Conservation (phyloP, 2,113 vertebrate genomes). For the Aphyosemion australe region DNA sequence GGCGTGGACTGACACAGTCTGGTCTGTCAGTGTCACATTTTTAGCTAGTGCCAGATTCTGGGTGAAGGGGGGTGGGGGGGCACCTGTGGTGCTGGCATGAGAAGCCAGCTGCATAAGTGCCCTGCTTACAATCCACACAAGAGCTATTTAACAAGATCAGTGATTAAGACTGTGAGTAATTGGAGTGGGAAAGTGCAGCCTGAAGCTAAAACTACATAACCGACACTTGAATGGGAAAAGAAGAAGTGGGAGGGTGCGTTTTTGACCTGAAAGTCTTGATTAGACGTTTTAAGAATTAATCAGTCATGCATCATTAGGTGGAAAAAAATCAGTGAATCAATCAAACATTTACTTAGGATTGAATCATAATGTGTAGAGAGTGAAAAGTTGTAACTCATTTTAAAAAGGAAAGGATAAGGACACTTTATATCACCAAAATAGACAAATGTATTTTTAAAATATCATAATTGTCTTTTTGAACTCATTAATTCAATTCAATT, state of each 20-base stretch:
- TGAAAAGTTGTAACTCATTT: too few species aligned
- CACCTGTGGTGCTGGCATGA: slow-evolving; percentile 23
- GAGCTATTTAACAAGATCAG: slow-evolving; percentile 47
- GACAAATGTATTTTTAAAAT: too few species aligned
- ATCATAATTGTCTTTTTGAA: too few species aligned
- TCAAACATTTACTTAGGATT: neutral
- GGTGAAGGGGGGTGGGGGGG: slow-evolving; percentile 11
- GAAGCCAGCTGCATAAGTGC: slow-evolving; percentile 24
- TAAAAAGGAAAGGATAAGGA: too few species aligned
- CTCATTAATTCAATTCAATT: too few species aligned
- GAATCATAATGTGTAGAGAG: too few species aligned
- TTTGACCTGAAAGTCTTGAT: slow-evolving; percentile 7
- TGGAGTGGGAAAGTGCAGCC: slow-evolving; percentile 32
- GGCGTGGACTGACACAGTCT: slow-evolving; percentile 46
- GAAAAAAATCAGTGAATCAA: neutral
- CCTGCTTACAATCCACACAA: slow-evolving; percentile 34
- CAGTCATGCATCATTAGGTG: neutral
- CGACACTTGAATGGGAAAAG: slow-evolving; percentile 16
- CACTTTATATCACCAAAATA: too few species aligned
- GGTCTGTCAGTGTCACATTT: slow-evolving; percentile 59
- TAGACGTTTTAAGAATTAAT: slow-evolving; percentile 4
- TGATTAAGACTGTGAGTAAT: slow-evolving; percentile 60
- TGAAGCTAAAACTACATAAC: slow-evolving; percentile 23
- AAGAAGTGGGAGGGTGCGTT: neutral
- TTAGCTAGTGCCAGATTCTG: slow-evolving; percentile 31